A percentile compares a stretch with the other conserved stretches of the same genome.
phyloP scores from a whole-genome alignment of 1,140 invertebrate genomes.

The Chrysomallon squamiferum region DNA sequence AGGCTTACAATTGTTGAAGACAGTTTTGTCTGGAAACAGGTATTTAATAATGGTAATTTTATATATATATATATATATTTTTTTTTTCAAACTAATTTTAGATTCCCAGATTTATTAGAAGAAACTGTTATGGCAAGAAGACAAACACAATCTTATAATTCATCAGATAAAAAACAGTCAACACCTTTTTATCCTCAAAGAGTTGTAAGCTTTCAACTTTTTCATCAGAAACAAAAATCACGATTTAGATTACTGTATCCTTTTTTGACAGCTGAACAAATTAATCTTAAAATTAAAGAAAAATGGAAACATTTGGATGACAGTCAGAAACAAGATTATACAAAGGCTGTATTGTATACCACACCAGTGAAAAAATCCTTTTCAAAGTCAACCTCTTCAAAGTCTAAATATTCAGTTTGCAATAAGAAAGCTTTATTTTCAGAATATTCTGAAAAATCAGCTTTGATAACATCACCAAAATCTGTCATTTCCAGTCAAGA shows the following conservation, averaged over 20 bases:
- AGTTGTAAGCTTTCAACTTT: constrained; percentile 24
- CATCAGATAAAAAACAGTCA: not conserved
- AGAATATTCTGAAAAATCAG: not conserved
- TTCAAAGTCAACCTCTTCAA: constrained; percentile 13
- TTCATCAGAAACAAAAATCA: constrained; percentile 26
- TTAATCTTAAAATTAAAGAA: constrained; percentile 36
- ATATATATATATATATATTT: too few relatives aligned
- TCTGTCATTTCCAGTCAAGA: not conserved
- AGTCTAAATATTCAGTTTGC: not conserved
- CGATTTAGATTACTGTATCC: constrained; percentile 37
- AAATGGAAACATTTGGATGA: constrained; percentile 33
- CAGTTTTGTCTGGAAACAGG: too few relatives aligned
- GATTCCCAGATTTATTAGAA: too few relatives aligned
- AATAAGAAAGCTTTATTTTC: not conserved
- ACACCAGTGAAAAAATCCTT: not conserved
- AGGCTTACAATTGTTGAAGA: too few relatives aligned
- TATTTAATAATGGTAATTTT: too few relatives aligned
- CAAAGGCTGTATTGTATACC: constrained; percentile 14
- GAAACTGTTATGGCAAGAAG: too few relatives aligned
- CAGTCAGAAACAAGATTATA: constrained; percentile 21
- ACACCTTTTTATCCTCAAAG: constrained; percentile 1
- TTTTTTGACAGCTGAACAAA: constrained; percentile 41
- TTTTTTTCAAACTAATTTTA: too few relatives aligned
- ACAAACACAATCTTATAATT: too few relatives aligned
- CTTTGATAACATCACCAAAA: not conserved